phyloP scores from a whole-genome alignment of 2,797 vertebrate species.

The Arnoldichthys spilopterus region DNA sequence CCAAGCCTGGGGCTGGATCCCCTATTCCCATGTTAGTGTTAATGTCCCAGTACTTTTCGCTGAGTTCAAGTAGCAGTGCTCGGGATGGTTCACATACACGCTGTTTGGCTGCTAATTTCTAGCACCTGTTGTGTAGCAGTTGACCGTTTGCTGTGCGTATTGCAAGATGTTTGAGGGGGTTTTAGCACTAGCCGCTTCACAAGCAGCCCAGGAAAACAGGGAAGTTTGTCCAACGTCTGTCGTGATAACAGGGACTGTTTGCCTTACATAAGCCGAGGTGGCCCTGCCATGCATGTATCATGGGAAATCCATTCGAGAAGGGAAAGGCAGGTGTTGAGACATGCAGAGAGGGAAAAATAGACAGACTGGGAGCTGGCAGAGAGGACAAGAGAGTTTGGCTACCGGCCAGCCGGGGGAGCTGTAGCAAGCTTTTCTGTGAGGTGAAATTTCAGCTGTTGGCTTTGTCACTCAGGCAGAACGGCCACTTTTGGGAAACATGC shows the following conservation, averaged over 20 bases:
- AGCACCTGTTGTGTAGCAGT: slow-evolving; percentile 21
- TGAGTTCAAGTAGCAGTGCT: not conserved
- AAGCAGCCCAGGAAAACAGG: slow-evolving; percentile 62
- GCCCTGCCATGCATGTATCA: slow-evolving; percentile 60
- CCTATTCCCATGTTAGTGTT: not conserved
- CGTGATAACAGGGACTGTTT: slow-evolving; percentile 81
- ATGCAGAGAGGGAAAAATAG: slow-evolving; percentile 13
- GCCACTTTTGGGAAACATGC: not conserved
- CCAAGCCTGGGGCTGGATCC: too few relatives aligned
- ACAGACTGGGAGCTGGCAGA: slow-evolving; percentile 39
- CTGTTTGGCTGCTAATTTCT: slow-evolving; percentile 7
- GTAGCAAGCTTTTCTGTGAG: slow-evolving; percentile 35
- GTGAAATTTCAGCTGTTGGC: slow-evolving; percentile 54
- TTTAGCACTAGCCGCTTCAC: not conserved
- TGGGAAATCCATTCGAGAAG: slow-evolving; percentile 68
- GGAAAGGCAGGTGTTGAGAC: slow-evolving; percentile 59
- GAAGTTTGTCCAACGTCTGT: too few relatives aligned
- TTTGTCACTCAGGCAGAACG: slow-evolving; percentile 48
- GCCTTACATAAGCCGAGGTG: slow-evolving; percentile 73
- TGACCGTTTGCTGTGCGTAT: slow-evolving; percentile 19
- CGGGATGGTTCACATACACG: slow-evolving; percentile 8
- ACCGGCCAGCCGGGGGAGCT: slow-evolving; percentile 28
- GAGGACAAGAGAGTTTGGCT: slow-evolving; percentile 10
- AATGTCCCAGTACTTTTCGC: not conserved
- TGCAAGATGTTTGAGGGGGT: not conserved